Conservation (phyloP, 37 sponge, comb jelly and placozoan genomes). For the Beroe ovata region DNA sequence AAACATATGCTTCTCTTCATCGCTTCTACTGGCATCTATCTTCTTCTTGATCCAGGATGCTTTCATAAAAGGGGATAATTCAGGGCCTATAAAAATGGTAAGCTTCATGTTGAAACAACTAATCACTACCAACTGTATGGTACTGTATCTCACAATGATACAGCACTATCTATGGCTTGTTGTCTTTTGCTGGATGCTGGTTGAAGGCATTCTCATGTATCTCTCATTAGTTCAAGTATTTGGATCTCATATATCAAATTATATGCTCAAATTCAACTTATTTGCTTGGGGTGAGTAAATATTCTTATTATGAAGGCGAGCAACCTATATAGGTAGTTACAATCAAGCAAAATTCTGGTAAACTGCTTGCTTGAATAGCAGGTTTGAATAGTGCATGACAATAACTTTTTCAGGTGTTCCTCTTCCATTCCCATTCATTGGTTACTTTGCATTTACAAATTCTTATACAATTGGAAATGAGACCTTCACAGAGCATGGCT, state of each 20-base stretch:
- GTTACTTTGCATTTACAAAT: slow-evolving; percentile 44
- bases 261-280: slow-evolving; percentile 5
- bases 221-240: slow-evolving; percentile 9
- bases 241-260: background rate
- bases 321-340: background rate
- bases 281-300: background rate
- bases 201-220: slow-evolving; percentile 7
- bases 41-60: slow-evolving; percentile 24
- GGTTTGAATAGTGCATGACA: background rate
- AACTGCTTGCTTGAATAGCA: too few relatives aligned
- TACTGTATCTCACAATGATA: slow-evolving; percentile 2
- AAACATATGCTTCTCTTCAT: slow-evolving; percentile 5
- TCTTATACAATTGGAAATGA: slow-evolving; percentile 16
- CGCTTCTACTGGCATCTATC: slow-evolving; percentile 5
- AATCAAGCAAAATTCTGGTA: background rate
- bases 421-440: slow-evolving; percentile 13
- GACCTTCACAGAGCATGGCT: background rate
- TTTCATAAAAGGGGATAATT: background rate
- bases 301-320: too few relatives aligned
- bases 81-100: slow-evolving; percentile 8
- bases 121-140: background rate
- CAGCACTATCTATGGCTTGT: slow-evolving; percentile 25
- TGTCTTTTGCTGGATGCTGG: background rate
- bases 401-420: background rate
- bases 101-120: background rate